Evolutionary conservation across 2,113 vertebrate genomes (phyloP).

Genomic region (Rhagologus leucostigma): DNA sequence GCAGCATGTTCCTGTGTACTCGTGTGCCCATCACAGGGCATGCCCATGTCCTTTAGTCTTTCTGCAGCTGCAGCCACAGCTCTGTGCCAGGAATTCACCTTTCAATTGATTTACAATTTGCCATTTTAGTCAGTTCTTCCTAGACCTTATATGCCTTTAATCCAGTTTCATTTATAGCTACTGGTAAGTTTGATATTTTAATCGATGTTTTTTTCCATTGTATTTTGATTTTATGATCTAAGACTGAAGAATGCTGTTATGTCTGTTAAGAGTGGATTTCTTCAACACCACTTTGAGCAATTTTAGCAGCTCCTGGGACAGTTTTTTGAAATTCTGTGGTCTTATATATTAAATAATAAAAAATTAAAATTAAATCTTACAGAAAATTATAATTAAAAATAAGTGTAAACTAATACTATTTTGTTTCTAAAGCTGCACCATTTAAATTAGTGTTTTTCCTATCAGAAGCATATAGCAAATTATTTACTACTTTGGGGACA

Average conservation of each 20-base stretch:
- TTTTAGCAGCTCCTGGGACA: not conserved
- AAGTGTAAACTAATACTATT: not conserved
- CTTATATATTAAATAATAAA: not conserved
- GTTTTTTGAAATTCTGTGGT: not conserved
- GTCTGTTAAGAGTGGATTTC: not conserved
- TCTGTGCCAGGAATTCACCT: not conserved
- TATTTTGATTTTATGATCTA: not conserved
- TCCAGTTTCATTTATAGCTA: not conserved
- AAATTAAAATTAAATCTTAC: not conserved
- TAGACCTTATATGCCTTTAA: not conserved
- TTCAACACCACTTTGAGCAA: not conserved
- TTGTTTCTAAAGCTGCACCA: not conserved
- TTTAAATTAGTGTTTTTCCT: not conserved
- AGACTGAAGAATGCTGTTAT: not conserved
- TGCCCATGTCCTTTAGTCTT: not conserved
- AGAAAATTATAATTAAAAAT: not conserved
- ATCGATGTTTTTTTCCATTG: not conserved
- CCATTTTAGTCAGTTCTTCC: not conserved
- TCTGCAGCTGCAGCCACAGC: not conserved
- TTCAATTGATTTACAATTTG: not conserved
- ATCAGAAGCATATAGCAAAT: not conserved
- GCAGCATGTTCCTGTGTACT: not conserved
- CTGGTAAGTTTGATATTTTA: not conserved
- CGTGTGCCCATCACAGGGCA: rapidly evolving
- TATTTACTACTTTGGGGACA: not conserved